Percentiles rank a stretch among this genome's conserved stretches.
These are phyloP conservation scores for Pycnomerus fuliginosus DNA, from an alignment of 2,888 invertebrate genomes.

Conservation along the genomic window DNA sequence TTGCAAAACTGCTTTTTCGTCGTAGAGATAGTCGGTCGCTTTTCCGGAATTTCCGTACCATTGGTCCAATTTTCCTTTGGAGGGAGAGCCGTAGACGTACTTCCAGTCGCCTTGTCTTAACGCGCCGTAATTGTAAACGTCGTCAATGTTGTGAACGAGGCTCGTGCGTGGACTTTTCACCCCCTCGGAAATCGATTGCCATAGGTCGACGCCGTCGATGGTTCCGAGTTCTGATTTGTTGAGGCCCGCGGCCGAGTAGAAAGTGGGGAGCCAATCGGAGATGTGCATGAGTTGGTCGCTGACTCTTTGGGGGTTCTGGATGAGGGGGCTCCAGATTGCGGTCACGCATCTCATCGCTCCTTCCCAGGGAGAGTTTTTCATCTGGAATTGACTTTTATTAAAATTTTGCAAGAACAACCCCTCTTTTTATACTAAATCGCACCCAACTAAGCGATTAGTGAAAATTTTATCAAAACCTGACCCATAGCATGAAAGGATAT, in stretches of 20 bases:
- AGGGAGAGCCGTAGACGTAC: constrained; percentile 60
- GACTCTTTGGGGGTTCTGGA: constrained; percentile 58
- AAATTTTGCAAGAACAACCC: too few relatives aligned
- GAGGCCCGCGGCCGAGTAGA: constrained; percentile 61
- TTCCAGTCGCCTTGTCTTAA: constrained; percentile 64
- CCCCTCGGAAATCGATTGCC: constrained; percentile 55
- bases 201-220: constrained; percentile 60
- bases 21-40: constrained; percentile 47
- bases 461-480: too few relatives aligned
- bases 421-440: too few relatives aligned
- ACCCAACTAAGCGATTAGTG: too few relatives aligned
- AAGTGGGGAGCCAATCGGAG: constrained; percentile 70
- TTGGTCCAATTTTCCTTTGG: constrained; percentile 42
- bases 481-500: too few relatives aligned
- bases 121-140: constrained; percentile 58
- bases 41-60: constrained; percentile 55
- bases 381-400: too few relatives aligned
- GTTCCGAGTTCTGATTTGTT: constrained; percentile 51
- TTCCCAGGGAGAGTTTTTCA: constrained; percentile 71
- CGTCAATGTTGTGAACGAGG: constrained; percentile 61
- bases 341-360: constrained; percentile 66
- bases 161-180: constrained; percentile 56
- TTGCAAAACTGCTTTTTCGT: constrained; percentile 49
- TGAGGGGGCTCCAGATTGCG: constrained; percentile 65
- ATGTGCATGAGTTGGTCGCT: constrained; percentile 65